Evolutionary conservation across 2,888 invertebrate species (phyloP), one percentile per base, ranked within the genome.

Genomic region (Hyalella azteca): DNA sequence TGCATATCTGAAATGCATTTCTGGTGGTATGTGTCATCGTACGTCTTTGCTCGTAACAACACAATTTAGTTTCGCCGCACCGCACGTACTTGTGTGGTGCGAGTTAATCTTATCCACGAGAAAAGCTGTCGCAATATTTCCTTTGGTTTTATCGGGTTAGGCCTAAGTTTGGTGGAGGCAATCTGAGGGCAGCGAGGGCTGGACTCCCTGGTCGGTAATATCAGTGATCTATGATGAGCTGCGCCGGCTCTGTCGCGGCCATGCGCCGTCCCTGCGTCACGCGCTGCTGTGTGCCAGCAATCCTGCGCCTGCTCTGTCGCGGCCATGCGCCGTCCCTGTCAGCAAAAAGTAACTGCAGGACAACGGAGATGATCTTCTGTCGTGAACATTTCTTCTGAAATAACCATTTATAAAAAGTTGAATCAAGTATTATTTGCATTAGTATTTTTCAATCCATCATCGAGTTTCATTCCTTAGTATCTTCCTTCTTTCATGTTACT

Each of bases 121-220:
- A 66, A 66, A 66, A 66, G 66, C 66, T 66, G 66, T 66, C 66
- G 66, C n/a, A 66, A 66, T 66, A 66, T 66, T 66, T 66, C 19
- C 66, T 36, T 15, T 19, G 32, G 66, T 66, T 66, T 66, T 66
- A 66, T 66, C 66, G n/a, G 29, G 66, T 66, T 66, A 66, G 66
- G 66, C 66, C 36, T 32, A 29, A 32, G 66, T 36, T 32, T 36
- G 66, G 66, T 36, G 7, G 36, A 29, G 19, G 36, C 66, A 66
- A 66, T 66, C 66, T 66, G 66, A 66, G 66, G 19, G 13, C 19
- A 36, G 66, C 32, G 66, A 66, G 66, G 36, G 66, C 32, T 36
- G 5, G 39, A 15, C 36, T 66, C 66, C 66, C 66, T 19, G 3
- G 66, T 15, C 66, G 39, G 36, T 29, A 29, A 66, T 66, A 66